Conservation (phyloP, 1,140 invertebrate genomes). For the Eupeodes corollae region DNA sequence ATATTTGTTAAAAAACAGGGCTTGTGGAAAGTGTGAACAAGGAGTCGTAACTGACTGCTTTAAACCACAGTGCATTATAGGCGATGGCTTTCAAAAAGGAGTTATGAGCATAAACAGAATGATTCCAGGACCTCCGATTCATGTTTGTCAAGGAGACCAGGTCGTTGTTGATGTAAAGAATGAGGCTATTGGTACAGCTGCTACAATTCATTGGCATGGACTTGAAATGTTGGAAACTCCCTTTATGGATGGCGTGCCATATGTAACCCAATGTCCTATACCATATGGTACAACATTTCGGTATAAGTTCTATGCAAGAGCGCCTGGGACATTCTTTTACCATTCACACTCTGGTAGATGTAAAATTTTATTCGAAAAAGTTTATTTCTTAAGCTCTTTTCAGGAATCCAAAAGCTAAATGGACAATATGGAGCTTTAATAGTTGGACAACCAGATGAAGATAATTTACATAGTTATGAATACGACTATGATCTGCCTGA, state of each 20-base stretch:
- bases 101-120: slow-evolving; percentile 43
- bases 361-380: not conserved
- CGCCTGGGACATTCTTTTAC: slow-evolving; percentile 46
- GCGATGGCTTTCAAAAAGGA: slow-evolving; percentile 40
- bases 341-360: slow-evolving; percentile 47
- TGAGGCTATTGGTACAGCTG: slow-evolving; percentile 32
- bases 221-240: slow-evolving; percentile 33
- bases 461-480: slow-evolving; percentile 8
- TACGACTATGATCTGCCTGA: slow-evolving; percentile 22
- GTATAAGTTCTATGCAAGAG: slow-evolving; percentile 38
- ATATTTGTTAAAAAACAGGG: slow-evolving; percentile 7
- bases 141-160: slow-evolving; percentile 45
- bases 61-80: slow-evolving; percentile 42
- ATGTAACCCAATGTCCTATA: slow-evolving; percentile 54
- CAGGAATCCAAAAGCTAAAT: slow-evolving; percentile 35
- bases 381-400: not conserved
- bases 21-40: slow-evolving; percentile 21
- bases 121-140: slow-evolving; percentile 46
- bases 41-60: slow-evolving; percentile 35
- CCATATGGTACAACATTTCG: slow-evolving; percentile 39
- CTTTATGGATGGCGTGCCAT: slow-evolving; percentile 51
- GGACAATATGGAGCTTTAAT: slow-evolving; percentile 36
- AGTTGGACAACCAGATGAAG: slow-evolving; percentile 16
- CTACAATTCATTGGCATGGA: slow-evolving; percentile 41
- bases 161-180: slow-evolving; percentile 45